Base-by-base conservation (phyloP, 2,888 invertebrate species). In the Agrochola lota region DNA sequence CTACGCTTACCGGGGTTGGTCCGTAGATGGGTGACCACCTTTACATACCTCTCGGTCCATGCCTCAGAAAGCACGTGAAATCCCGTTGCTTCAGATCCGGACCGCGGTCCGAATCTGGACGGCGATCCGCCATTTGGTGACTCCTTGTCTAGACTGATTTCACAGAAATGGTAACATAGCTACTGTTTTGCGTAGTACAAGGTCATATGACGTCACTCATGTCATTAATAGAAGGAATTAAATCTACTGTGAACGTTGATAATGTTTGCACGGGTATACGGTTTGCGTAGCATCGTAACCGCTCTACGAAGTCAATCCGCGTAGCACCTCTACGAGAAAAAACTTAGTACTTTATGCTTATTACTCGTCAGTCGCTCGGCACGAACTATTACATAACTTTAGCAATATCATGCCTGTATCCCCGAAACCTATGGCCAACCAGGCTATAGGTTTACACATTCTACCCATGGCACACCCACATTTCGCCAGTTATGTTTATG, bases 251-350 rank as follows among this genome's bases (percentile, higher is more conserved):
- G 15, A 9, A 35, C 23, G 23, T 30, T 52, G 15, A 15, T 40
- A 71, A 26, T 49, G 9, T 12, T 20, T 52, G 17, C 12, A 17
- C 3, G 12, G 2, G 17, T 52, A 62, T 64, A 40, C 40, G 17
- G n/a, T 30, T 66, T 83, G n/a, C 52, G 64, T 83, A 77, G 55
- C 66, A 9, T 1, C 40, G 26, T 67, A 77, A 26, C 15, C 55
- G 20, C 6, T 40, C 63, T 75, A 63, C 46, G 46, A 35, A 35
- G 7, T 52, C 17, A 30, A 59, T 23, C 40, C 1, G 17, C 62
- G 76, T 75, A 75, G 59, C 30, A 63, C 20, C 5, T 52, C n/a
- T 66, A 60, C 30, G 55, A 57, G 5, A 17, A 43, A 30, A 70
- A 43, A 9, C 20, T 68, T 57, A 5, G 20, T 46, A 67, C 12